Percentiles rank a stretch among this genome's conserved stretches.
phyloP scores from a whole-genome alignment of 1,140 invertebrate species.

The Sogatella furcifera region DNA sequence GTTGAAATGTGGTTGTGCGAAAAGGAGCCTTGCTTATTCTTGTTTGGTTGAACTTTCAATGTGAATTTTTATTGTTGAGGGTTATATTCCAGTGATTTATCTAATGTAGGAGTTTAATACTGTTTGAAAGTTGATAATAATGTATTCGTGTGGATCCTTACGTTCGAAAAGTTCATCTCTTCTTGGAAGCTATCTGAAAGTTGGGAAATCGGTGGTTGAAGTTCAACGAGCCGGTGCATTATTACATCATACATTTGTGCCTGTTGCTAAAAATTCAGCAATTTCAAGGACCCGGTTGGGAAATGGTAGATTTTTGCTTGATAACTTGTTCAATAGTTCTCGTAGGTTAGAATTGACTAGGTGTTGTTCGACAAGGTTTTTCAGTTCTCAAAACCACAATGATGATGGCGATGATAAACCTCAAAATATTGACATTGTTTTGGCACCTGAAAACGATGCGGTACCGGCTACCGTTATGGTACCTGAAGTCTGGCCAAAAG shows the following conservation, averaged over 20 bases:
- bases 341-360: background rate
- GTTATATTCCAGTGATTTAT: too few species aligned
- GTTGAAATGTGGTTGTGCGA: too few species aligned
- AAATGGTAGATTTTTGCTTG: background rate
- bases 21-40: too few species aligned
- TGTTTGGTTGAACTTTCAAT: too few species aligned
- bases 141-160: background rate
- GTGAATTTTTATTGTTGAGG: too few species aligned
- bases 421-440: background rate
- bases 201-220: background rate
- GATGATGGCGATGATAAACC: background rate
- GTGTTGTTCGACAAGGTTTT: background rate
- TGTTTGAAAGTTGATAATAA: background rate
- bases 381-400: background rate
- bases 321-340: background rate
- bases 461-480: constrained; percentile 82
- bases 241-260: background rate
- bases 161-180: background rate
- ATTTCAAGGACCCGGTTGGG: background rate
- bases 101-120: too few species aligned
- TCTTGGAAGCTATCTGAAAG: background rate
- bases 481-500: constrained; percentile 92
- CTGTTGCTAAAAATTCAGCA: background rate
- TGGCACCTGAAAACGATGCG: constrained; percentile 3
- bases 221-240: background rate